Evolutionary conservation across 2,888 invertebrate genomes (phyloP), one percentile per base, ranked within the genome.

Genomic region (Exephanes ischioxanthus): DNA sequence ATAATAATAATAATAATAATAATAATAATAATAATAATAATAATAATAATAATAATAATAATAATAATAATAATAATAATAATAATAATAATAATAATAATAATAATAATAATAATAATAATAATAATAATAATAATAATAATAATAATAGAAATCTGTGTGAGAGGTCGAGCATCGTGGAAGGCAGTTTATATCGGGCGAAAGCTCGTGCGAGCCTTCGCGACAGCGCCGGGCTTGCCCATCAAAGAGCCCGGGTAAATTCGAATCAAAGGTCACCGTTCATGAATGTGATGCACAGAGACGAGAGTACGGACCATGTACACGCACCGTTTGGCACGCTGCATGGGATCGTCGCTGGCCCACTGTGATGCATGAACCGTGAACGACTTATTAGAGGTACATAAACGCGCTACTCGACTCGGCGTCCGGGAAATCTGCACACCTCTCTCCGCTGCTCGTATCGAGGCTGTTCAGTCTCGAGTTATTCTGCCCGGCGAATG

Each of bases 261-360:
- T 63, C 63, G 45, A 63, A 63, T 33, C 33, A 63, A 33, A 63
- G 63, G 63, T 63, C 63, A 63, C 63, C 45, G 63, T 63, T 63
- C 63, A 33, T 63, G 63, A 63, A 33, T 63, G 63, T 63, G 63
- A 30, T 63, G 30, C 63, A 30, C 30, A 33, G 30, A 30, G 63
- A 33, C 30, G 22, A 26, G 22, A 26, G 26, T 30, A 30, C 26
- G 63, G 7, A 63, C 33, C 30, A n/a, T 33, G 63, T n/a, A 55
- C 53, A 33, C 63, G 63, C 30, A 63, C 16, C 16, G 63, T 33
- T 33, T 33, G 63, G 26, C 63, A 63, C 30, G 63, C 63, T n/a
- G 63, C 63, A 16, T 33, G 30, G 16, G 14, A 19, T 55, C 53
- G 53, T 61, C 30, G 61, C 26, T 26, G 61, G 63, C 16, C 33